Evolutionary conservation across 1,140 invertebrate genomes (phyloP), one percentile per base, ranked within the genome.

Genomic region (Papilio dardanus): DNA sequence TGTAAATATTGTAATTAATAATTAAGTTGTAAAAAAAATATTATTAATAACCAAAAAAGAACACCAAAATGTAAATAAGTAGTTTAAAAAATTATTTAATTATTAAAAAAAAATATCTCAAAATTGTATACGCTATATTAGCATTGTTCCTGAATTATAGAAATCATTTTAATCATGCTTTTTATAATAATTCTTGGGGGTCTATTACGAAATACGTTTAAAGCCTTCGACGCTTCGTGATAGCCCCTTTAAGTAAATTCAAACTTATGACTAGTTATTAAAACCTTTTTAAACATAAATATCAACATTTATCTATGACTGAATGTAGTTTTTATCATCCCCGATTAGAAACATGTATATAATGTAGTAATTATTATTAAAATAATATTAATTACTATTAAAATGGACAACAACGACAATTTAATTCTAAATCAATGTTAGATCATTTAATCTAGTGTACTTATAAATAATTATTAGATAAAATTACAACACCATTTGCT

Each of bases 391-490:
- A 21, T 50, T 12, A 71, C 6, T 37, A 74, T 40, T 74, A 31
- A 40, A 24, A 62, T 65, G 16, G n/a, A 62, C 73, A 62, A 93
- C 90, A 90, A 93, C 90, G 90, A 93, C 84, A 85, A 88, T 83
- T 90, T 92, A 92, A 93, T 93, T 93, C 90, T 93, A 93, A 93
- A 92, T 92, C 80, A 84, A 77, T 90, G 83, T 91, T 90, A 91
- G 86, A 84, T 77, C 81, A 77, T 88, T 86, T 80, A 79, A 75
- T 71, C 35, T 80, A 81, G 76, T 71, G 71, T 74, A 77, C 30
- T 76, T 80, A 77, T 77, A 76, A 77, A 69, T 81, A 80, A 75
- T 76, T 76, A 80, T n/a, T n/a, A 79, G 71, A 82, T 40, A 74
- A 81, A 69, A 62, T 78, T 67, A 37, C 40, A 74, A 79, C 71